Percentiles rank a stretch among this genome's conserved stretches.
Conservation (phyloP, 2,888 invertebrate genomes). For the Sarcophaga rosellei region DNA sequence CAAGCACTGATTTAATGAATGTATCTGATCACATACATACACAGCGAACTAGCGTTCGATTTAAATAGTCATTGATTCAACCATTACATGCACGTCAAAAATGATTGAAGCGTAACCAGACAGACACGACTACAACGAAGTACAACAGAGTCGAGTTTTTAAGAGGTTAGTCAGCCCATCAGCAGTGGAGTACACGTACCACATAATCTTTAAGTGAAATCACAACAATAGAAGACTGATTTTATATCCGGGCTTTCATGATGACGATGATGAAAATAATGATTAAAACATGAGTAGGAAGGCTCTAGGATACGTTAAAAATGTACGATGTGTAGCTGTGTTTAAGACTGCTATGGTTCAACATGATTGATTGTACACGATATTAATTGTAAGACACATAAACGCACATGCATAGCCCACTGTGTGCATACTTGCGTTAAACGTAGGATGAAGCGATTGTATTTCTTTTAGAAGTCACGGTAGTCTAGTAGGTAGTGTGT, state of each 20-base stretch:
- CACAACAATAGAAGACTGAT: conserved; percentile 21
- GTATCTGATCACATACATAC: conserved; percentile 17
- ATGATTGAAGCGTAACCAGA: conserved; percentile 1
- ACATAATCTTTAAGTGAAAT: too few relatives aligned
- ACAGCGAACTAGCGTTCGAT: neutral
- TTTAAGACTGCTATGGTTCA: conserved; percentile 3
- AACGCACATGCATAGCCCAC: too few relatives aligned
- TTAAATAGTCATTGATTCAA: conserved; percentile 22
- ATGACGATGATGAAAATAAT: conserved; percentile 23
- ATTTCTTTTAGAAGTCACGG: too few relatives aligned
- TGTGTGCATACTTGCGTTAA: too few relatives aligned
- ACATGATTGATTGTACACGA: conserved; percentile 50
- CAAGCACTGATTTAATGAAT: conserved; percentile 12
- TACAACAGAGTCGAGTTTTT: too few relatives aligned
- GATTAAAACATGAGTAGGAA: neutral
- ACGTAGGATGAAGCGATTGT: too few relatives aligned
- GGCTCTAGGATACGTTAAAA: conserved; percentile 28
- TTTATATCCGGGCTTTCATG: conserved; percentile 20
- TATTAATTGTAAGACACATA: conserved; percentile 14
- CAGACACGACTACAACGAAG: too few relatives aligned
- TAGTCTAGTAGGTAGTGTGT: too few relatives aligned
- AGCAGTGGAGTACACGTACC: too few relatives aligned
- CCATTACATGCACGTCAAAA: conserved; percentile 28
- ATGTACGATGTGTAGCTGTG: neutral
- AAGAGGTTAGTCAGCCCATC: too few relatives aligned